phyloP scores from a whole-genome alignment of 2,888 invertebrate species.

The Brachylomia viminalis region DNA sequence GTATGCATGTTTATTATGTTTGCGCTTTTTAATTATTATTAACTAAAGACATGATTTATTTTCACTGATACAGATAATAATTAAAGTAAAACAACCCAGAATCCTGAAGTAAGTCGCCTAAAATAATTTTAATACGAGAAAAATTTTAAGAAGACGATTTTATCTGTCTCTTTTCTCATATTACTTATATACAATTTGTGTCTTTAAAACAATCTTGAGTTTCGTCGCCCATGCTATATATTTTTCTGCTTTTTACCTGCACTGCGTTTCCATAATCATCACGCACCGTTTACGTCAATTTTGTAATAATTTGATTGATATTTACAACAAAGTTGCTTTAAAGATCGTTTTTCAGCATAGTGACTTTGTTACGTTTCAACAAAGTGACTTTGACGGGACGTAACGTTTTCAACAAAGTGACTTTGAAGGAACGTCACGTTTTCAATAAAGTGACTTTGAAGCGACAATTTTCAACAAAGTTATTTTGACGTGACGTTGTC shows the following conservation, averaged over 20 bases:
- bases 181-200: not conserved
- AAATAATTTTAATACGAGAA: no score
- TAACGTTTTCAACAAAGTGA: not conserved
- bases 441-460: constrained; percentile 4
- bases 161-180: no score
- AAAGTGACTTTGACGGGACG: not conserved
- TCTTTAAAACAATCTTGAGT: constrained; percentile 67
- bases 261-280: constrained; percentile 89
- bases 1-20: not conserved
- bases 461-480: not conserved
- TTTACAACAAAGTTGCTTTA: not conserved
- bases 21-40: not conserved
- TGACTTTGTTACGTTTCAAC: not conserved
- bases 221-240: constrained; percentile 66
- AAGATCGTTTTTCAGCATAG: not conserved
- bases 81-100: not conserved
- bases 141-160: not conserved
- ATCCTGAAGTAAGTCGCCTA: not conserved
- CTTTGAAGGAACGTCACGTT: not conserved
- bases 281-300: constrained; percentile 76
- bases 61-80: not conserved
- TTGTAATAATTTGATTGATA: constrained; percentile 25
- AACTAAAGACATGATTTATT: not conserved
- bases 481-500: not conserved
- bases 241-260: constrained; percentile 75